A percentile compares a stretch with the other conserved stretches of the same genome.
Evolutionary conservation across 2,888 invertebrate species (phyloP).

Genomic region (Nowickia ferox): DNA sequence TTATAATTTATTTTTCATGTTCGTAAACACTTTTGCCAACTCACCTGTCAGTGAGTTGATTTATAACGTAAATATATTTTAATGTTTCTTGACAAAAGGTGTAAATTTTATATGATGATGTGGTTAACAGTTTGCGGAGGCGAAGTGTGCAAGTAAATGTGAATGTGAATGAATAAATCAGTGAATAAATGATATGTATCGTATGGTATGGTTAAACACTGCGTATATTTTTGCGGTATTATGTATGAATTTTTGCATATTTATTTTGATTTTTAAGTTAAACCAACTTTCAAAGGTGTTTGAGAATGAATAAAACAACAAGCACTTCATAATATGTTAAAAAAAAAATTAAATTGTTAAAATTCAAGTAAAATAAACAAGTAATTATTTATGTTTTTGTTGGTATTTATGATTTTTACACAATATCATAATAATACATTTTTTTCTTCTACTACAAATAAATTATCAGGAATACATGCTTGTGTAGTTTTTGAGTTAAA

Average conservation of each 20-base stretch:
- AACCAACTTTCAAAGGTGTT: background rate
- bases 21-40: background rate
- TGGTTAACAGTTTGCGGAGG: conserved; percentile 50
- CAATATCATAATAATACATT: no score
- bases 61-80: conserved; percentile 46
- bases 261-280: background rate
- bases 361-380: conserved; percentile 17
- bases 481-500: no score
- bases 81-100: conserved; percentile 64
- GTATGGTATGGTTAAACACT: no score
- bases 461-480: no score
- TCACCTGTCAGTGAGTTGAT: conserved; percentile 49
- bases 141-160: conserved; percentile 31
- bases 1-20: background rate
- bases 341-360: background rate
- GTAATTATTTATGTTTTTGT: conserved; percentile 14
- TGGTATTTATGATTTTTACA: background rate
- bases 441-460: no score
- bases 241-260: background rate
- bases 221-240: no score
- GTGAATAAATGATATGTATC: conserved; percentile 17
- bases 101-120: conserved; percentile 67
- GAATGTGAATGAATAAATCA: conserved; percentile 20
- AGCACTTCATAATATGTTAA: background rate
- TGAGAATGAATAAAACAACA: conserved; percentile 17